Evolutionary conservation across 2,888 invertebrate genomes (phyloP).

Genomic region (Thyatira batis): DNA sequence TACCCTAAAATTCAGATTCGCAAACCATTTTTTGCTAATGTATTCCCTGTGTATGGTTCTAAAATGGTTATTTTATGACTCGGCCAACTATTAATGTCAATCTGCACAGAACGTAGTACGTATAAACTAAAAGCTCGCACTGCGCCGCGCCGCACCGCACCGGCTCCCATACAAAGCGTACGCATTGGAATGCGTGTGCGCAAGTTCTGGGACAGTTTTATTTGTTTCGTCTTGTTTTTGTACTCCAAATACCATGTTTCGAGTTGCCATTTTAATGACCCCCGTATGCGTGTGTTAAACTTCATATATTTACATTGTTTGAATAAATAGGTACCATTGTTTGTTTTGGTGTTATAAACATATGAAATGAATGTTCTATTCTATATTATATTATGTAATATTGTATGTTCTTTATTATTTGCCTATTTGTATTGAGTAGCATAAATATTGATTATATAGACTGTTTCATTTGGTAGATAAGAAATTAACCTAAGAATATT

Average conservation of each 20-base stretch:
- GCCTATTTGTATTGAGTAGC: no score
- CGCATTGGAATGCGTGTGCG: conserved; percentile 33
- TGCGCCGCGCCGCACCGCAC: conserved; percentile 3
- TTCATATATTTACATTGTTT: background rate
- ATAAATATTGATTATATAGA: no score
- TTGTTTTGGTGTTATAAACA: background rate
- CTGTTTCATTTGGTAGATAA: no score
- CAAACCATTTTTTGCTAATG: background rate
- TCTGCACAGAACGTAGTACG: background rate
- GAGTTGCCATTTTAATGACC: conserved; percentile 1
- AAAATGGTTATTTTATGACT: conserved; percentile 1
- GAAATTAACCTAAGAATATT: no score
- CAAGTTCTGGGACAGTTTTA: conserved; percentile 17
- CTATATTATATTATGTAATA: no score
- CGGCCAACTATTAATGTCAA: conserved; percentile 14
- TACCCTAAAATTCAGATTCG: background rate
- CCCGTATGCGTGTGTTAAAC: background rate
- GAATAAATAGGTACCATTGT: background rate
- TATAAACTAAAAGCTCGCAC: background rate
- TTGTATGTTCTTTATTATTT: no score
- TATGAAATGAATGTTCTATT: background rate
- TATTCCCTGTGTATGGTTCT: background rate
- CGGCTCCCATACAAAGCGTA: conserved; percentile 30
- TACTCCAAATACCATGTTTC: conserved; percentile 10
- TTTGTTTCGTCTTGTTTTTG: conserved; percentile 15